phyloP scores from a whole-genome alignment of 1,140 invertebrate genomes.

The Argopecten irradians region DNA sequence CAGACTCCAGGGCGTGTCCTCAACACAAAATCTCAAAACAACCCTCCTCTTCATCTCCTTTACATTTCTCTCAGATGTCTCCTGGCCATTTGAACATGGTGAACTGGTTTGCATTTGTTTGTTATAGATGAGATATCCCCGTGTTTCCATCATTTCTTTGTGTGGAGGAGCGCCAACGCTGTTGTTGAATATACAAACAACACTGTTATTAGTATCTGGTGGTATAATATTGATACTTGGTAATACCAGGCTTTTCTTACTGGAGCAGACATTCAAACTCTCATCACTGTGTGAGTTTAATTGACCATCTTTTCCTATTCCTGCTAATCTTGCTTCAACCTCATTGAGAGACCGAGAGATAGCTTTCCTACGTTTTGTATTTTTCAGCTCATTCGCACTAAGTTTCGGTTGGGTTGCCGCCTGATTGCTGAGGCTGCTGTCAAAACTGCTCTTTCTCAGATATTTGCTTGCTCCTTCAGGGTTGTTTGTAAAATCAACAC shows the following conservation, averaged over 20 bases:
- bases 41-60: neutral
- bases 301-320: neutral
- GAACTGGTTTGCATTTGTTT: neutral
- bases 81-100: neutral
- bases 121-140: neutral
- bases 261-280: neutral
- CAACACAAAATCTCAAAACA: neutral
- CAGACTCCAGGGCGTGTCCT: neutral
- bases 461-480: neutral
- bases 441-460: neutral
- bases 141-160: neutral
- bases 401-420: neutral
- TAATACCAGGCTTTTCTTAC: neutral
- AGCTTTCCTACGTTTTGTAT: neutral
- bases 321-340: neutral
- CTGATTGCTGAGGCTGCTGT: neutral
- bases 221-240: constrained; percentile 8
- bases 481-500: neutral
- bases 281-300: neutral
- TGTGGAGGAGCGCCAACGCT: neutral
- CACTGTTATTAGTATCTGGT: neutral
- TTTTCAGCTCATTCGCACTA: neutral
- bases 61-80: neutral
- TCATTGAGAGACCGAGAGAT: neutral
- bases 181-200: neutral